Conservation (phyloP, 2,797 vertebrate genomes). For the Muraenolepis orangiensis region DNA sequence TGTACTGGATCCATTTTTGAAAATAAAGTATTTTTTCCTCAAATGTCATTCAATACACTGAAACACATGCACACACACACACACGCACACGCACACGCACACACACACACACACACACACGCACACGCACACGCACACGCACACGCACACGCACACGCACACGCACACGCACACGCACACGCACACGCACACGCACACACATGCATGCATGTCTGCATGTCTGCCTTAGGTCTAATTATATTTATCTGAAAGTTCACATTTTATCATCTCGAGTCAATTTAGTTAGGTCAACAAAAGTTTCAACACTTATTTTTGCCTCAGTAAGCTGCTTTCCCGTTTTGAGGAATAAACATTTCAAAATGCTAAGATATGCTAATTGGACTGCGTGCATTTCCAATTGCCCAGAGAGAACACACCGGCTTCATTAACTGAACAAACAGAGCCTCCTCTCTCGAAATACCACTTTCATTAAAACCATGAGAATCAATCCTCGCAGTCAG, state of each 20-base stretch:
- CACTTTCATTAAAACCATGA: constrained; percentile 75
- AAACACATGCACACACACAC: constrained; percentile 9
- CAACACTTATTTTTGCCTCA: constrained; percentile 53
- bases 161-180: not conserved
- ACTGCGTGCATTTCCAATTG: constrained; percentile 71
- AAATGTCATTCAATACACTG: constrained; percentile 7
- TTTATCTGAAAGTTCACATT: constrained; percentile 31
- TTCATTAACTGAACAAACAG: constrained; percentile 79
- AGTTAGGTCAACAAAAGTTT: constrained; percentile 51
- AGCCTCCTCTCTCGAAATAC: constrained; percentile 71
- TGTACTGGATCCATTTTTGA: constrained; percentile 73
- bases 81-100: not conserved
- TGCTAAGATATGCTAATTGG: constrained; percentile 78
- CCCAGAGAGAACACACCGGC: constrained; percentile 66
- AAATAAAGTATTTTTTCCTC: constrained; percentile 74
- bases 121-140: constrained; percentile 9
- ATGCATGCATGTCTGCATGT: constrained; percentile 12
- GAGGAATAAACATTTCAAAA: constrained; percentile 70
- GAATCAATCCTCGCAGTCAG: constrained; percentile 49
- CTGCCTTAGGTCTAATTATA: constrained; percentile 19
- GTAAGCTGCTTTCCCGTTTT: constrained; percentile 65
- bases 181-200: not conserved
- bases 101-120: not conserved
- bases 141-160: not conserved
- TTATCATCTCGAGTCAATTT: constrained; percentile 56